Evolutionary conservation across 2,797 vertebrate genomes (phyloP).

Genomic region (Pterois miles): DNA sequence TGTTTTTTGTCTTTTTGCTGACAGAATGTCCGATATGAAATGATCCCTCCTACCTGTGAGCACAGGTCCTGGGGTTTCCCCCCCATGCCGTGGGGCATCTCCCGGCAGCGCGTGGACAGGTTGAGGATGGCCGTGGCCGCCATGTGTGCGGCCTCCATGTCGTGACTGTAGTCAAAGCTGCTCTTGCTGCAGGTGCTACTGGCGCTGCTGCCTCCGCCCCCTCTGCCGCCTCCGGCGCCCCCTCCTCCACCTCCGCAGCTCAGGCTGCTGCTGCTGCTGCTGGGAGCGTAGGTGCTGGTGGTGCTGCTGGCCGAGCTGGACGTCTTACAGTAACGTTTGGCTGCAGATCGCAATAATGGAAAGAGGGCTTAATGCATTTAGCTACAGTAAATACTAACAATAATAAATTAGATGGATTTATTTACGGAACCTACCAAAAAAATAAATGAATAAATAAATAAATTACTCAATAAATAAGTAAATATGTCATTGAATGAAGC

Average conservation of each 20-base stretch:
- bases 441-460: no score
- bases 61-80: conserved; percentile 96
- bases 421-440: no score
- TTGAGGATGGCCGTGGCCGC: conserved; percentile 98
- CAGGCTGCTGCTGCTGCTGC: conserved; percentile 95
- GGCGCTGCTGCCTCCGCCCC: conserved; percentile 94
- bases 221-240: conserved; percentile 83
- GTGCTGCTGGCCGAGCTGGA: conserved; percentile 98
- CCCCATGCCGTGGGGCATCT: conserved; percentile 96
- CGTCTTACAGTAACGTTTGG: conserved; percentile 98
- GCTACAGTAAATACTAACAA: background rate
- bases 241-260: conserved; percentile 89
- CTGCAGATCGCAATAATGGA: conserved; percentile 74
- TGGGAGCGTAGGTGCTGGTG: conserved; percentile 97
- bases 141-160: conserved; percentile 98
- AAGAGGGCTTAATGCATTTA: background rate
- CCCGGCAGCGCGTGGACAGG: conserved; percentile 96
- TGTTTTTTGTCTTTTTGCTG: background rate
- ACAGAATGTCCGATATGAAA: background rate
- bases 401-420: background rate
- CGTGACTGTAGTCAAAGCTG: conserved; percentile 99
- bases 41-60: conserved; percentile 86
- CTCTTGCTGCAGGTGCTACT: conserved; percentile 99
- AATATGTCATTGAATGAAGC: background rate
- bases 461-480: background rate